Evolutionary conservation across 2,888 invertebrate species (phyloP), one percentile per base, ranked within the genome.

Genomic region (Epinotia ramella): DNA sequence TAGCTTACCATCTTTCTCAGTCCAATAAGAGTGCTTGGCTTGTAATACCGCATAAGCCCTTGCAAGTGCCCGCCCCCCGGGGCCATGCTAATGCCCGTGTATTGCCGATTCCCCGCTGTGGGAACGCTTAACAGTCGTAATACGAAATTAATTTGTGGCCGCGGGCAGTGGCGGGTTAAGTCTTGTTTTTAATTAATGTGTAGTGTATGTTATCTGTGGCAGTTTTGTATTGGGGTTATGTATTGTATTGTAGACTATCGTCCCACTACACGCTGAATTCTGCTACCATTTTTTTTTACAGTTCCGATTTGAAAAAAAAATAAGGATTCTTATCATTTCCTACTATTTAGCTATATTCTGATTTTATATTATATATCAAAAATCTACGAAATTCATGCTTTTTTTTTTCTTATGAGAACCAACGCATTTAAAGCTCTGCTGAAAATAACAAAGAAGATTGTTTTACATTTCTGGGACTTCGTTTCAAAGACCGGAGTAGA

Each of bases 101-200:
- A 60, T 69, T 69, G 59, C 68, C 59, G 68, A 46, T 69, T 62
- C 13, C 33, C 9, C 24, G 24, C 33, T 69, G 69, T 69, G 69
- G 69, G 69, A 69, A 69, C 69, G 59, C 69, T 69, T 69, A 69
- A 46, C 69, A 77, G 73, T 74, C 73, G 77, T 78, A 78, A 80
- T 80, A 73, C 79, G 67, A 74, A 74, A 77, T 80, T 80, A 80
- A 80, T 80, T 79, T 77, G 79, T 70, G 78, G 78, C 76, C 78
- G 71, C 76, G 73, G 66, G 73, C 65, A 33, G 46, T 65, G 77
- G 66, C 53, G 68, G 68, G 59, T 69, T 20, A 59, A 59, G 68
- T 59, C 57, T 44, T 68, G 60, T 28, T 46, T 69, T 69, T 69
- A 69, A 69, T 69, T 69, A 59, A 69, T 60, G 46, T 59, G 20